Conservation (phyloP, 2,797 vertebrate species). For the Mormyrops attenuatus region DNA sequence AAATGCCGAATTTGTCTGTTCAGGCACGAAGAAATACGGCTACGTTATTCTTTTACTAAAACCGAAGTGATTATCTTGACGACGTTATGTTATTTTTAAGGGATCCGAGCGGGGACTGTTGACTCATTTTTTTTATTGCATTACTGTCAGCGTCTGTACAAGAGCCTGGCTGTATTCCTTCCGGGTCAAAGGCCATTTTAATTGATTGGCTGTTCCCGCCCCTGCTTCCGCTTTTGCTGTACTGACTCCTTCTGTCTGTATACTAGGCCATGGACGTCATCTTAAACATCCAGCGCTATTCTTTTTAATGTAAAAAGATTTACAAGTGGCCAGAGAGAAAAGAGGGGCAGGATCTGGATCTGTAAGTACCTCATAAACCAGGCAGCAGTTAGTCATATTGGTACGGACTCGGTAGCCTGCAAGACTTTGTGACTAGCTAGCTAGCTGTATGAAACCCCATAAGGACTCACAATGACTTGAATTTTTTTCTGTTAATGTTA, state of each 20-base stretch:
- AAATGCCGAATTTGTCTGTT: neutral
- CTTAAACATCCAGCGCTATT: slow-evolving; percentile 43
- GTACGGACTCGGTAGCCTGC: slow-evolving; percentile 22
- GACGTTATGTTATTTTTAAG: neutral
- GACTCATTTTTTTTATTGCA: neutral
- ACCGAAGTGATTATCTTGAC: neutral
- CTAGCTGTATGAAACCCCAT: slow-evolving; percentile 40
- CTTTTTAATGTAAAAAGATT: slow-evolving; percentile 42
- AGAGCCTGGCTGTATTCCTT: slow-evolving; percentile 35
- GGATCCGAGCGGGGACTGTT: neutral
- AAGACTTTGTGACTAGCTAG: slow-evolving; percentile 4
- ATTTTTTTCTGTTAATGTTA: neutral
- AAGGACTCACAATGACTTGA: slow-evolving; percentile 47
- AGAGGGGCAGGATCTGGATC: slow-evolving; percentile 36
- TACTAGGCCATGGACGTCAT: slow-evolving; percentile 62
- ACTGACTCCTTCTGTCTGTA: slow-evolving; percentile 39
- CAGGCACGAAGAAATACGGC: neutral
- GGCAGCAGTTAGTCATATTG: neutral
- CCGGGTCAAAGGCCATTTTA: slow-evolving; percentile 43
- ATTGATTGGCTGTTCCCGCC: slow-evolving; percentile 24
- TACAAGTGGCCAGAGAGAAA: slow-evolving; percentile 33
- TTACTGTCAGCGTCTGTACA: slow-evolving; percentile 8
- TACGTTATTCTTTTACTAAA: neutral
- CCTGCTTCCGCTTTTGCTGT: slow-evolving; percentile 32
- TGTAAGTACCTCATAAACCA: slow-evolving; percentile 46